Evolutionary conservation across 2,113 vertebrate species (phyloP).

Genomic region (Oophaga pumilio): DNA sequence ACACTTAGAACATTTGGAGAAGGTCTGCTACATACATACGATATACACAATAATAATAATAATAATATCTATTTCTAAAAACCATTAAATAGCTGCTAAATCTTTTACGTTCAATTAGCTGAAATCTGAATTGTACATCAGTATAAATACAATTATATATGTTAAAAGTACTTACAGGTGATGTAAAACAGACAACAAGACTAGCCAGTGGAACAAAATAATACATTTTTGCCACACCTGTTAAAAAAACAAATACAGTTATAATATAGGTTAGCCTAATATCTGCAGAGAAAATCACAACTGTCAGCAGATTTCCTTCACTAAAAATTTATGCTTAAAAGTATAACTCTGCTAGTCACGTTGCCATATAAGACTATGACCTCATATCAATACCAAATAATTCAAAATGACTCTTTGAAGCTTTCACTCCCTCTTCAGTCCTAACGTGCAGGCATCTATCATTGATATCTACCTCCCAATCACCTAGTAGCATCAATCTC

Average conservation of each 20-base stretch:
- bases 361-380: too few species aligned
- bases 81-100: background rate
- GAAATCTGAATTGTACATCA: background rate
- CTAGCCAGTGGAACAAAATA: background rate
- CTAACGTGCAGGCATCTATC: too few species aligned
- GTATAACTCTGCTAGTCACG: too few species aligned
- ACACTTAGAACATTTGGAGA: background rate
- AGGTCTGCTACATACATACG: background rate
- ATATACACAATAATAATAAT: background rate
- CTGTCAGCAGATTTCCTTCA: too few species aligned
- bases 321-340: too few species aligned
- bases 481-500: too few species aligned
- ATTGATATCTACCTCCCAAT: too few species aligned
- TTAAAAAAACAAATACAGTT: background rate
- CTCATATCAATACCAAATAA: too few species aligned
- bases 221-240: conserved; percentile 36
- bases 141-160: background rate
- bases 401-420: too few species aligned
- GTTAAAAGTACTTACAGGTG: conserved; percentile 24
- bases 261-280: background rate
- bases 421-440: too few species aligned
- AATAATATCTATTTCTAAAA: background rate
- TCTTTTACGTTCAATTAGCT: background rate
- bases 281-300: too few species aligned
- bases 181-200: conserved; percentile 13